Conservation (phyloP, 2,797 vertebrate genomes). For the Siniperca scherzeri region DNA sequence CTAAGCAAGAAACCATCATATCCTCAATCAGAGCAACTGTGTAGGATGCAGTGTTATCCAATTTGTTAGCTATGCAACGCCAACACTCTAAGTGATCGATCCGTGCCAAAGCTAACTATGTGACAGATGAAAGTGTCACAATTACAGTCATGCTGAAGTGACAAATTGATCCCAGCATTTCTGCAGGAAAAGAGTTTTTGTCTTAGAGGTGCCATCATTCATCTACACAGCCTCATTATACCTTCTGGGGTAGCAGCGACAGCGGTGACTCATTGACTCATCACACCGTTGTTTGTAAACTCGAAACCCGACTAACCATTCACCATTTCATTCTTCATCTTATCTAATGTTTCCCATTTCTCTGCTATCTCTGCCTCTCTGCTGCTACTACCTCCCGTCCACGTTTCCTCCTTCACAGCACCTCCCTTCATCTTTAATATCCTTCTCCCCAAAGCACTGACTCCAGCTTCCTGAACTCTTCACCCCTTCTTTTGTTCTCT, state of each 20-base stretch:
- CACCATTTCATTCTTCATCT: conserved; percentile 68
- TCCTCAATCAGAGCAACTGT: conserved; percentile 60
- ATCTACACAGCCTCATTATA: conserved; percentile 76
- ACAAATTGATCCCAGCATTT: conserved; percentile 76
- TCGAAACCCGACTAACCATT: conserved; percentile 68
- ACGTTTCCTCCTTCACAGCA: conserved; percentile 51
- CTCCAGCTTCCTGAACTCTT: conserved; percentile 76
- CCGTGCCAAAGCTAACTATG: conserved; percentile 77
- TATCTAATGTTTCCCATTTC: conserved; percentile 61
- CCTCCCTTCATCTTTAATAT: conserved; percentile 80
- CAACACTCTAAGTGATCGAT: conserved; percentile 78
- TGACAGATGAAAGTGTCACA: conserved; percentile 84
- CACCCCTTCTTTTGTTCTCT: conserved; percentile 75
- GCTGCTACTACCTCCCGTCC: conserved; percentile 47
- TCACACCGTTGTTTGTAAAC: conserved; percentile 80
- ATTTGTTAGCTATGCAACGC: conserved; percentile 79
- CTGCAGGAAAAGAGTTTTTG: conserved; percentile 71
- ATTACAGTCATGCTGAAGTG: conserved; percentile 78
- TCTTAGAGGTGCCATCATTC: conserved; percentile 74
- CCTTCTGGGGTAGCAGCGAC: conserved; percentile 66
- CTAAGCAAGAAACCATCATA: conserved; percentile 55
- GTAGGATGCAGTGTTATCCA: conserved; percentile 48
- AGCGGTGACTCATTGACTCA: conserved; percentile 79
- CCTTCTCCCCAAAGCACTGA: conserved; percentile 72
- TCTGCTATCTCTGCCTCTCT: conserved; percentile 58